These are phyloP conservation scores for Hydropotes inermis DNA, from an alignment of 2,113 vertebrate genomes.

Conservation along the genomic window DNA sequence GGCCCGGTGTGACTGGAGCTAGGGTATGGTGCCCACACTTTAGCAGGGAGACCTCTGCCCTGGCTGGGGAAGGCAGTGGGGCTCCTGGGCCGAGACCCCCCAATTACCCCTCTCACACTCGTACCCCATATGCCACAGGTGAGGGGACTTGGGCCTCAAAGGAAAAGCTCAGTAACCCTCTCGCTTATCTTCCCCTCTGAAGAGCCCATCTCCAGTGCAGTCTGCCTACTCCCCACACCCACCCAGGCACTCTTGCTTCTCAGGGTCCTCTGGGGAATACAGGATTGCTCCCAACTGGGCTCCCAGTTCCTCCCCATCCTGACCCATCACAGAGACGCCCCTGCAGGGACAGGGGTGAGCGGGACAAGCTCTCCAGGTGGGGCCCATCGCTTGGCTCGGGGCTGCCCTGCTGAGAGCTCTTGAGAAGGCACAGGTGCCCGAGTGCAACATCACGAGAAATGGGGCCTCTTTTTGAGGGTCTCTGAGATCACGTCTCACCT, in stretches of 20 bases:
- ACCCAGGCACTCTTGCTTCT: not conserved
- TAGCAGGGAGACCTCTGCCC: not conserved
- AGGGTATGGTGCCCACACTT: not conserved
- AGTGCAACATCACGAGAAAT: fast-evolving
- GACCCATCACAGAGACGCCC: not conserved
- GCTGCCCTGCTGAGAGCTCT: not conserved
- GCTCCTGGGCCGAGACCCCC: not conserved
- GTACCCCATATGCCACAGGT: not conserved
- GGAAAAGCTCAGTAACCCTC: not conserved
- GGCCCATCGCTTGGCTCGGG: not conserved
- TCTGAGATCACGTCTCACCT: not conserved
- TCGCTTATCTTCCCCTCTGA: not conserved
- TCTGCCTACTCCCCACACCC: not conserved
- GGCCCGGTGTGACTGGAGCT: not conserved
- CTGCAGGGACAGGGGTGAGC: not conserved
- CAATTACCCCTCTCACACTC: not conserved
- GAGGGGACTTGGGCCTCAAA: not conserved
- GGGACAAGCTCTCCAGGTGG: not conserved
- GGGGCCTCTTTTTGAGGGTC: not conserved
- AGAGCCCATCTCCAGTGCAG: not conserved
- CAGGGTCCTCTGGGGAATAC: not conserved
- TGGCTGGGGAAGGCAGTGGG: not conserved
- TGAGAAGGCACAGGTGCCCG: not conserved
- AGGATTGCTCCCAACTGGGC: not conserved
- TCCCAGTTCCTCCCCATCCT: not conserved